Evolutionary conservation across 2,113 vertebrate species (phyloP), one percentile per base, ranked within the genome.

Genomic region (Pycnonotus jocosus): DNA sequence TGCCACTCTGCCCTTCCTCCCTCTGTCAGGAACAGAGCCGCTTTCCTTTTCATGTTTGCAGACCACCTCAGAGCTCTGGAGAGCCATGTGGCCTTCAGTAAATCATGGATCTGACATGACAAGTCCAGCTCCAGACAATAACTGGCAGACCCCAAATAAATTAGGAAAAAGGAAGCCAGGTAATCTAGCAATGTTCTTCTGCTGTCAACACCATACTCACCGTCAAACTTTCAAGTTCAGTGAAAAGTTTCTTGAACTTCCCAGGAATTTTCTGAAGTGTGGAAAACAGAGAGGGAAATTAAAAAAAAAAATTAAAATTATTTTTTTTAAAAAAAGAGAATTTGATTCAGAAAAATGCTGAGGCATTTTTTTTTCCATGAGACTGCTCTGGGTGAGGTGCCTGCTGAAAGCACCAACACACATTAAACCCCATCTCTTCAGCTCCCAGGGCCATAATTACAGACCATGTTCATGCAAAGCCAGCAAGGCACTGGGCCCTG

Each of bases 181-280:
- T 60, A n/a, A 54, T 37, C 44, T 81, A 53, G n/a, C 37, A 37
- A 33, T 11, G 40, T 4, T 19, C 2, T 40, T 91, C 51, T 56
- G 45, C 33, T 62, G 64, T 25, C 45, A 73, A 35, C 30, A 37
- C 8, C 3, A 2, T 57, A 98, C 99, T 98, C 97, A 99, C 99
- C 11, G 99, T 99, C 96, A 99, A 95, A 78, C 98, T 98, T 97
- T 99, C 99, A 93, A 99, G 98, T 96, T 99, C 99, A 38, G 99
- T 98, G 97, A 99, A 99, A 96, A 99, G 97, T 97, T 99, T 99
- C 98, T 98, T 99, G 96, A 99, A 99, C 96, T 99, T 99, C 51
- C 99, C 99, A 88, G 99, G 99, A 94, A 99, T 99, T 99, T 99
- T 99, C 99, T 99, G 91, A 94, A 95, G 93, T 27, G 20, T 70